These are phyloP conservation scores for Hirtodrosophila histrioides DNA, from an alignment of 2,888 invertebrate genomes.

Conservation along the genomic window DNA sequence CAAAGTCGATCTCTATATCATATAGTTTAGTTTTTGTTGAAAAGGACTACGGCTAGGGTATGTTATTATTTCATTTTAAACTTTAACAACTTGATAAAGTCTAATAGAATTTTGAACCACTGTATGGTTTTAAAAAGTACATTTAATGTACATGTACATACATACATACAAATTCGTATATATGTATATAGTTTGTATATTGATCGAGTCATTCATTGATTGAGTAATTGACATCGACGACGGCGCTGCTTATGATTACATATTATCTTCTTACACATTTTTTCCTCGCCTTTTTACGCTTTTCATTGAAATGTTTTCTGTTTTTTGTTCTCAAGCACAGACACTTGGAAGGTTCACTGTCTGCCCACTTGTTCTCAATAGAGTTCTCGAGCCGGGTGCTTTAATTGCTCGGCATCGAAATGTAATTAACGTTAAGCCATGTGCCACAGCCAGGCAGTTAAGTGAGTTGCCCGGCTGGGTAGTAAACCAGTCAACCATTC, in stretches of 20 bases:
- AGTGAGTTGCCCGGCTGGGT: slow-evolving; percentile 7
- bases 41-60: too few species aligned
- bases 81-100: too few species aligned
- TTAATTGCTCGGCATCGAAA: slow-evolving; percentile 58
- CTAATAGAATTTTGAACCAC: slow-evolving; percentile 3
- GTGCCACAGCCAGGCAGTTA: slow-evolving; percentile 32
- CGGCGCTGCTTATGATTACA: slow-evolving; percentile 56
- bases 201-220: slow-evolving; percentile 46
- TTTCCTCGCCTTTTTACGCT: slow-evolving; percentile 10
- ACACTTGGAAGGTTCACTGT: slow-evolving; percentile 34
- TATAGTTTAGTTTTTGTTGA: too few species aligned
- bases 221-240: slow-evolving; percentile 64
- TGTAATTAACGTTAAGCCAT: slow-evolving; percentile 58
- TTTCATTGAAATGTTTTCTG: slow-evolving; percentile 39
- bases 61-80: neutral
- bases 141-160: too few species aligned
- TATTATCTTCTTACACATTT: slow-evolving; percentile 11
- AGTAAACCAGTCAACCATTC: slow-evolving; percentile 1
- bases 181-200: slow-evolving; percentile 11
- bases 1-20: too few species aligned
- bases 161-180: neutral
- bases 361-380: slow-evolving; percentile 39
- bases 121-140: slow-evolving; percentile 11
- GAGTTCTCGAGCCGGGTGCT: slow-evolving; percentile 36
- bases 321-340: slow-evolving; percentile 21